Evolutionary conservation across 2,113 vertebrate genomes (phyloP), one percentile per base, ranked within the genome.

Genomic region (Chaetura pelagica): DNA sequence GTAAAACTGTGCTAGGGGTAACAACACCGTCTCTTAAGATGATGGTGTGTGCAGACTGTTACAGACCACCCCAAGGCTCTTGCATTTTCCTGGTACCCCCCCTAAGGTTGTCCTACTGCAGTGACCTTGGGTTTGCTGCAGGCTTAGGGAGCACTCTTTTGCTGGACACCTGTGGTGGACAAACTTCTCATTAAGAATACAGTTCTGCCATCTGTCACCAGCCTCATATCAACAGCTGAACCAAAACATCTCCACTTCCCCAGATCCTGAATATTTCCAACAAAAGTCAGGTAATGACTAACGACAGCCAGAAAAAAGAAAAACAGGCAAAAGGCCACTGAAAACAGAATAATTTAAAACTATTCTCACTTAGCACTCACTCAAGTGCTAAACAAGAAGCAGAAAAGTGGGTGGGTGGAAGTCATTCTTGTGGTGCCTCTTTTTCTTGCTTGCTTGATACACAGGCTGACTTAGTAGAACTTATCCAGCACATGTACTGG

Each of bases 121-220:
- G 63, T 80, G 94, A 93, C 87, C 92, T 85, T 85, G 71, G 58
- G 21, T 52, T 89, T 2, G 4, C 67, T 54, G 67, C 54, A 92
- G 85, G n/a, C 75, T 64, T 40, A 12, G 40, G 24, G 49, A 90
- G n/a, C 5, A 13, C 34, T 46, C 40, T 18, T 49, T 42, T 2
- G 9, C n/a, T 30, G 40, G 52, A 94, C 24, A 82, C 19, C 19
- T 3, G 7, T 15, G n/a, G 20, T 42, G 59, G 30, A 71, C 87
- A 78, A 89, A 64, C 51, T 85, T 85, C 84, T 88, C 58, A 63
- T 88, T 92, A 92, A 69, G 54, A 69, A 62, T 42, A 62, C 90
- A 73, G 26, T 94, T 86, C 71, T 75, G 68, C 92, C 81, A 89
- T 93, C 92, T 93, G 90, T 73, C 71, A 46, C 27, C 68, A n/a